Base-by-base conservation (phyloP, 1,140 invertebrate species). In the Ylistrum balloti region DNA sequence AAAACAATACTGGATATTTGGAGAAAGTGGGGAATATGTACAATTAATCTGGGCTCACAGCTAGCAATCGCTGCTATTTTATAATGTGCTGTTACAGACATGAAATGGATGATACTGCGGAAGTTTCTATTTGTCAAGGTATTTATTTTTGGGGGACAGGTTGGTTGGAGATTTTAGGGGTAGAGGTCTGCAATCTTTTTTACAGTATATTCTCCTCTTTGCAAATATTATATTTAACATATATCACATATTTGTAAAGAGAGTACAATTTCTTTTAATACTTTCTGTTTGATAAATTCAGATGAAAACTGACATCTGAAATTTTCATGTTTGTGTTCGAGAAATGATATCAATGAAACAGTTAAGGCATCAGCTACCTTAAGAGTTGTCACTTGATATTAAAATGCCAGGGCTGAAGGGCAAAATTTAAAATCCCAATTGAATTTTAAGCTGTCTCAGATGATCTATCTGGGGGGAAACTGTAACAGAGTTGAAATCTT, bases 1-100 rank as follows among this genome's bases (percentile, higher is more conserved):
- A 74, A 74, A 74, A 74, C 56, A 74, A 74, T 74, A 74, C 56
- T 74, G 56, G 0, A n/a, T 74, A n/a, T 28, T 22, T 74, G 56
- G 56, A n/a, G 5, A 5, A 13, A 38, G 5, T 74, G 9, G 56
- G 5, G 1, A 74, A 28, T 28, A 17, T 74, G 56, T 28, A 74
- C 56, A 74, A 74, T 74, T 74, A 74, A 74, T 74, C 56, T 28
- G 56, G n/a, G 5, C 56, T 74, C 56, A 3, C 9, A 17, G 9
- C 56, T 74, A n/a, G 22, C 5, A 74, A n/a, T 74, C 22, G 9
- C 28, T 5, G n/a, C 56, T 74, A 28, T 74, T 74, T 17, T 74
- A 74, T 28, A 74, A 74, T n/a, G 56, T 5, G 1, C 22, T n/a
- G 28, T 11, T 5, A 7, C 56, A 7, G 56, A 74, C n/a, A 9